phyloP scores from a whole-genome alignment of 2,888 invertebrate species.

The Chymomyza caudatula region DNA sequence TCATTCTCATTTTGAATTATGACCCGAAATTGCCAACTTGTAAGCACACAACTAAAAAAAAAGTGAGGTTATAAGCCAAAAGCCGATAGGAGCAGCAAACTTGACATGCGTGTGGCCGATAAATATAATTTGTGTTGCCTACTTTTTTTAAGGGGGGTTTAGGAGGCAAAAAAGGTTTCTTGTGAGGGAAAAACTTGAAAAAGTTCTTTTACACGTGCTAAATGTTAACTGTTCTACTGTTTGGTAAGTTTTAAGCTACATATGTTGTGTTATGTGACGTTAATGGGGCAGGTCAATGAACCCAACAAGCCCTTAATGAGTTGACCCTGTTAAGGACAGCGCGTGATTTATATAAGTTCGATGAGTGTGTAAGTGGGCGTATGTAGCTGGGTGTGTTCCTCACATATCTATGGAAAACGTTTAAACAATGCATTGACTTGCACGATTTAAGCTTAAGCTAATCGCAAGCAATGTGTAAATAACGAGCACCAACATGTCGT shows the following conservation, averaged over 20 bases:
- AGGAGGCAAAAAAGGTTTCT: conserved; percentile 9
- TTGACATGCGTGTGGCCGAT: conserved; percentile 56
- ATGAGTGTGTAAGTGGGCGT: not conserved
- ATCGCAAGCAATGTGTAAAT: conserved; percentile 42
- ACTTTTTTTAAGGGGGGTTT: conserved; percentile 18
- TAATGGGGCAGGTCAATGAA: conserved; percentile 35
- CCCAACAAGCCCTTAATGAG: conserved; percentile 29
- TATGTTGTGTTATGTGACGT: not conserved
- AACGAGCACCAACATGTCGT: conserved; percentile 40
- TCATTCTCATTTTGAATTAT: conserved; percentile 64
- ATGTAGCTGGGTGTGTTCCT: conserved; percentile 10
- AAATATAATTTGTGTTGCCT: conserved; percentile 46
- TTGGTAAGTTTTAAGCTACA: not conserved
- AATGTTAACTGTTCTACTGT: not conserved
- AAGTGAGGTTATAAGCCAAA: not conserved
- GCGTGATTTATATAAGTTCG: conserved; percentile 47
- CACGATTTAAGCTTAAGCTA: conserved; percentile 38
- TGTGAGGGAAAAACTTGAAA: not conserved
- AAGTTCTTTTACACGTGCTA: not conserved
- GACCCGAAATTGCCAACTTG: conserved; percentile 30
- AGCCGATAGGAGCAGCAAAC: not conserved
- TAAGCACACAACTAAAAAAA: conserved; percentile 51
- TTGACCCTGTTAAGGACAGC: not conserved
- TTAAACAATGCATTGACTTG: conserved; percentile 3
- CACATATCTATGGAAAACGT: conserved; percentile 2